These are phyloP conservation scores for Pygoscelis antarcticus DNA, from an alignment of 2,113 vertebrate genomes.

Conservation along the genomic window DNA sequence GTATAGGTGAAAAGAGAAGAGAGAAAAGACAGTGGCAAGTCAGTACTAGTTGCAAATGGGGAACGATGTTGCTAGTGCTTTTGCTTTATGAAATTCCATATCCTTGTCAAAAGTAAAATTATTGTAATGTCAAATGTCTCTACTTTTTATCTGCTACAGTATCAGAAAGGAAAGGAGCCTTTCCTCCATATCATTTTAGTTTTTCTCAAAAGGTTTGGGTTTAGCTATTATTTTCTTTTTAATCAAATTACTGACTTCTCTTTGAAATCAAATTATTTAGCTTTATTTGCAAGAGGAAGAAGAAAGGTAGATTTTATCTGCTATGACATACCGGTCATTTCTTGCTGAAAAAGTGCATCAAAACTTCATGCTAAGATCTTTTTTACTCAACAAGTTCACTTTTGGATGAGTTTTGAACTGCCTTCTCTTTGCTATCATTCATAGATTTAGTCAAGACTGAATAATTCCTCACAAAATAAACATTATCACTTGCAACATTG, in stretches of 20 bases:
- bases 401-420: background rate
- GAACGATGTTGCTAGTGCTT: background rate
- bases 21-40: background rate
- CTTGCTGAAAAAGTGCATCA: background rate
- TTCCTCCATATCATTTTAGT: background rate
- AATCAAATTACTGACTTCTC: background rate
- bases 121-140: background rate
- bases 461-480: background rate
- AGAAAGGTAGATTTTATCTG: background rate
- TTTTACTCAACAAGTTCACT: background rate
- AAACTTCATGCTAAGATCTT: background rate
- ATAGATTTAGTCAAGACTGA: background rate
- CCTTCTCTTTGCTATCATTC: background rate
- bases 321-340: background rate
- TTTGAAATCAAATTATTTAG: background rate
- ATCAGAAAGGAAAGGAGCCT: background rate
- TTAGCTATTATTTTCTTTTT: background rate
- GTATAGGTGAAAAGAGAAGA: background rate
- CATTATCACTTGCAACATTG: background rate
- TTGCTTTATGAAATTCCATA: background rate
- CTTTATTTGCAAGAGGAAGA: background rate
- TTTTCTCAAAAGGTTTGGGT: background rate
- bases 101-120: background rate
- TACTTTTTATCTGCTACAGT: background rate
- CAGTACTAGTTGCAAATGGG: background rate